These are phyloP conservation scores for Calosoma granatense DNA, from an alignment of 1,140 invertebrate genomes.

Conservation along the genomic window DNA sequence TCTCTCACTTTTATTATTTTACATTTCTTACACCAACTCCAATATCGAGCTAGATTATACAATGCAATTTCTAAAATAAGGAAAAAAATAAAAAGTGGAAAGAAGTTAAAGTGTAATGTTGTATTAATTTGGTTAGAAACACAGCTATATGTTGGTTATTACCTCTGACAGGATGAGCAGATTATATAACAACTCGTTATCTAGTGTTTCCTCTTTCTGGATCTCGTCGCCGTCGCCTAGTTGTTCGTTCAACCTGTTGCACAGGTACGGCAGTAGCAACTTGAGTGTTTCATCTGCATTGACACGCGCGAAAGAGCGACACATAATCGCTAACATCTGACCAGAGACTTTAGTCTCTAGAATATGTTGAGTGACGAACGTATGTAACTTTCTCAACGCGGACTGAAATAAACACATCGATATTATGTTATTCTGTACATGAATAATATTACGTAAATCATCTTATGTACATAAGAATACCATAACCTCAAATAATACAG, in stretches of 20 bases:
- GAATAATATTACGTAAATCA: neutral
- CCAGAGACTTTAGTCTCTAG: constrained; percentile 77
- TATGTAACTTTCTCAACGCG: constrained; percentile 61
- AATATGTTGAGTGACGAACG: constrained; percentile 60
- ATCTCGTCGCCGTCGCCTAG: constrained; percentile 48
- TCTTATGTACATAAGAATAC: too few relatives aligned
- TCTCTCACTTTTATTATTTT: too few relatives aligned
- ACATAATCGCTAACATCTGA: constrained; percentile 58
- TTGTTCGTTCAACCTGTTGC: constrained; percentile 45
- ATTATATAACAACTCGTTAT: constrained; percentile 70
- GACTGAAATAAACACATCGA: constrained; percentile 41
- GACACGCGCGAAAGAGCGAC: constrained; percentile 58
- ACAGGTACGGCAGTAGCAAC: constrained; percentile 60
- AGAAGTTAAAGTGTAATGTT: constrained; percentile 23
- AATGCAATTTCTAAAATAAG: too few relatives aligned
- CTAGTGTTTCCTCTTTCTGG: constrained; percentile 60
- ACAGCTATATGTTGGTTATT: constrained; percentile 12
- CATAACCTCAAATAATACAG: too few relatives aligned
- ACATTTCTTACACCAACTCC: too few relatives aligned
- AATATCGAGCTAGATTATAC: too few relatives aligned
- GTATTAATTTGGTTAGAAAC: too few relatives aligned
- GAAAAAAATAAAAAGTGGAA: neutral
- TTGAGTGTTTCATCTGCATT: constrained; percentile 57
- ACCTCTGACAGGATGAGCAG: constrained; percentile 65
- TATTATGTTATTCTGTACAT: neutral